Evolutionary conservation across 1,140 invertebrate genomes (phyloP).

Genomic region (Amphibalanus amphitrite): DNA sequence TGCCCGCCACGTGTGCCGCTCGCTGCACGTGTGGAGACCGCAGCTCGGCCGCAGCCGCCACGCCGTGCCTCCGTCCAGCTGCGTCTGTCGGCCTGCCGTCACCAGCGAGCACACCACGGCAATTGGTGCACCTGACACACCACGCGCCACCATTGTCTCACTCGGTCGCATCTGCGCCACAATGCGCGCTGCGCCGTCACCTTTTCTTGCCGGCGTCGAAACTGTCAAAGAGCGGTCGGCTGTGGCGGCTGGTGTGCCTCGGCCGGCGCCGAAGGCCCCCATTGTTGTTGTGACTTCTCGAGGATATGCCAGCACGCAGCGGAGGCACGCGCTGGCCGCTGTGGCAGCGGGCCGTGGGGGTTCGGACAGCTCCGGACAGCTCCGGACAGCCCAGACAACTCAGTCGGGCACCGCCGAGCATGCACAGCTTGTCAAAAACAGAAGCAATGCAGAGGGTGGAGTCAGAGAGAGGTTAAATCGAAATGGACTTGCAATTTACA

Average conservation of each 20-base stretch:
- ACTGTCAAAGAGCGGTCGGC: background rate
- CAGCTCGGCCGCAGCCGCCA: no score
- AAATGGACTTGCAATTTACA: no score
- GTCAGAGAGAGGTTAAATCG: no score
- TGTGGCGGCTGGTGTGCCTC: no score
- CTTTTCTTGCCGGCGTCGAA: background rate
- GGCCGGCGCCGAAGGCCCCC: background rate
- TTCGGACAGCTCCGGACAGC: background rate
- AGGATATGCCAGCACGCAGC: background rate
- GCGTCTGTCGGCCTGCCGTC: no score
- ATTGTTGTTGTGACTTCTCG: background rate
- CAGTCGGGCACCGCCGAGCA: no score
- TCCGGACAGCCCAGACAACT: no score
- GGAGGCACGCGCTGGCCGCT: background rate
- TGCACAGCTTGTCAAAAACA: no score
- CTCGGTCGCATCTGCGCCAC: background rate
- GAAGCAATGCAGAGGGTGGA: no score
- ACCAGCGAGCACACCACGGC: background rate
- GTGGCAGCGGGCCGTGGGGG: background rate
- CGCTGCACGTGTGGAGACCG: background rate
- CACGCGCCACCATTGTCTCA: background rate
- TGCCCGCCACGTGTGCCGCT: background rate
- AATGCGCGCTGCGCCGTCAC: background rate
- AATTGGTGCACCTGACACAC: background rate
- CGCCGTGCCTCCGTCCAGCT: no score